Base-by-base conservation (phyloP, 2,797 vertebrate species). In the Brachymystax lenok region DNA sequence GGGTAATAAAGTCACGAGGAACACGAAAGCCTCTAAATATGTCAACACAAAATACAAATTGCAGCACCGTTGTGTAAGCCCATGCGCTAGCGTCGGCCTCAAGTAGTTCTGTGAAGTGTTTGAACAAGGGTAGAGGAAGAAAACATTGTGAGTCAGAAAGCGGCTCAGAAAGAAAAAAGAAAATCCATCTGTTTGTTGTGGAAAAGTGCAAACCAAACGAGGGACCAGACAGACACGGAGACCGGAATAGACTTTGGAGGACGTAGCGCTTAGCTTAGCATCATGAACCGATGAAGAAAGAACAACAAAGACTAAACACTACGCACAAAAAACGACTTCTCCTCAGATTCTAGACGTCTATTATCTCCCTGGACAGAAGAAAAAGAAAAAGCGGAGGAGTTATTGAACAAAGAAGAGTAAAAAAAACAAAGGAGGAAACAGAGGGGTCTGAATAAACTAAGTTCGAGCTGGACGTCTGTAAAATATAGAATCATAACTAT, bases 61-160 rank as follows among this genome's bases (percentile, higher is more conserved):
- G 27, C 24, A 10, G 19, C 30, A 35, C 40, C 2, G 52, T 76
- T 76, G 28, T 69, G 51, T 76, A 59, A 69, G 51, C n/a, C 28
- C 66, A 40, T 28, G 7, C 5, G 52, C 30, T 10, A 33, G 5
- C 19, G 3, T n/a, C 17, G 12, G n/a, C 27, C 50, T 51, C 51
- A 19, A 69, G 28, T 56, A 35, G 67, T 16, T 69, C 10, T 83
- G 69, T 84, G 75, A 77, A 85, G 74, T 28, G 77, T 78, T 77
- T 80, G 79, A 80, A 75, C 75, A 74, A 85, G 72, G 74, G 76
- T 19, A 74, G 80, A 82, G 79, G 68, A 69, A 79, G 81, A 85
- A 79, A 76, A 64, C 71, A 56, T 73, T 27, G 28, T 17, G 19
- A 87, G 72, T 88, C 85, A 83, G 7, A 0, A 76, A 46, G 74